Percentiles rank a stretch among this genome's conserved stretches.
phyloP scores from a whole-genome alignment of 2,113 vertebrate genomes.

The Coracopsis vasa region DNA sequence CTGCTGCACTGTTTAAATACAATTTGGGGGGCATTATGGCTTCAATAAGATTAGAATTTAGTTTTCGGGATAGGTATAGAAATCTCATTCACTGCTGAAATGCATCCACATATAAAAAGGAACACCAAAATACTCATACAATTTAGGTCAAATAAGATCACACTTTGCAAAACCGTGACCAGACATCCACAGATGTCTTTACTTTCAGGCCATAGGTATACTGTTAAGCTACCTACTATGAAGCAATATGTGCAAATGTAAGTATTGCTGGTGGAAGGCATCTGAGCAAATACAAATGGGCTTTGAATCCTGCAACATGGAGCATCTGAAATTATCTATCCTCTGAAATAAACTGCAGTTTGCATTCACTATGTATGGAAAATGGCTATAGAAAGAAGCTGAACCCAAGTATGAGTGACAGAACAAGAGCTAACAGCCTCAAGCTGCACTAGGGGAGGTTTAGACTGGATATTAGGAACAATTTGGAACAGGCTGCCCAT shows the following conservation, averaged over 20 bases:
- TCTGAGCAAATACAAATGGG: not conserved
- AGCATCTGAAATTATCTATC: not conserved
- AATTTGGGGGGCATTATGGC: not conserved
- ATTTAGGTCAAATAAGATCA: not conserved
- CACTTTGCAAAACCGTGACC: not conserved
- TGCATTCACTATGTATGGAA: not conserved
- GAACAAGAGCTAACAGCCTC: not conserved
- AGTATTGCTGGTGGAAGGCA: not conserved
- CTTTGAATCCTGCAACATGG: not conserved
- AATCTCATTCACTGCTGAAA: not conserved
- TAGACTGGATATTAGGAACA: not conserved
- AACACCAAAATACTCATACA: not conserved
- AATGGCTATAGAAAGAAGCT: not conserved
- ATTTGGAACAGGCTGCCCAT: not conserved
- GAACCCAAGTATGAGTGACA: not conserved
- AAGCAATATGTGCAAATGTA: not conserved
- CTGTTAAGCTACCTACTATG: not conserved
- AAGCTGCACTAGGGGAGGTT: not conserved
- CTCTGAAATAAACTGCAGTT: not conserved
- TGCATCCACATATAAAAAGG: fast-evolving
- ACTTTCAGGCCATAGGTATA: not conserved
- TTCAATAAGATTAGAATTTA: not conserved
- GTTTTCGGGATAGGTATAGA: not conserved
- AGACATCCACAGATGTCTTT: not conserved
- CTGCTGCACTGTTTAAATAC: not conserved